Evolutionary conservation across 2,797 vertebrate genomes (phyloP), one percentile per base, ranked within the genome.

Genomic region (Discoglossus pictus): DNA sequence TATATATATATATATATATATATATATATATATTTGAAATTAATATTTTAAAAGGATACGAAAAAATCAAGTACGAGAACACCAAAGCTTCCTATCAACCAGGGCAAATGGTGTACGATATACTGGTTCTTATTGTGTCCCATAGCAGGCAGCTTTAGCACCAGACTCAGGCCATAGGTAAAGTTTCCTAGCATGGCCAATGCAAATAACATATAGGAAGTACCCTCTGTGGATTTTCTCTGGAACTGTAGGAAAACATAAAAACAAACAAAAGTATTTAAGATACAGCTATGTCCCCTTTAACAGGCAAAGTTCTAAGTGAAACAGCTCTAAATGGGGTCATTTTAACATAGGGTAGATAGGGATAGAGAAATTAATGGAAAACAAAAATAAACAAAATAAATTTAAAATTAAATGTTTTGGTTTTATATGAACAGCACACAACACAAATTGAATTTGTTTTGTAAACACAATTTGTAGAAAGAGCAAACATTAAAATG

Each of bases 1-100:
- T 18, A 68, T 7, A 40, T 11, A 6, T 15, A 59, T 3, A 7
- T 16, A 27, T 43, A 6, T 4, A 53, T 7, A 39, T 18, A 39
- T 20, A 31, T 9, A 9, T 38, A 59, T 59, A 58, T 65, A 60
- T 27, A 38, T 67, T 15, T 16, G 59, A 40, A 55, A 58, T 13
- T 44, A 50, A 16, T 35, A 35, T 3, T 59, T 44, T 15, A 75
- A 78, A 88, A 92, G 81, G 79, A 89, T 85, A 88, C 81, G 63
- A 91, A 82, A 74, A 82, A 60, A 16, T 89, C 83, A 0, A 89
- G 81, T 42, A 91, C 51, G n/a, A 88, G 75, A 60, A 88, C 82
- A 50, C 85, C 87, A 47, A 89, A 81, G 73, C 84, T 91, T 60
- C 82, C 85, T 13, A 87, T 80, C 27, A 92, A 77, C 88, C 90